Evolutionary conservation across 2,888 invertebrate genomes (phyloP), one percentile per base, ranked within the genome.

Genomic region (Megastigmus dorsalis): DNA sequence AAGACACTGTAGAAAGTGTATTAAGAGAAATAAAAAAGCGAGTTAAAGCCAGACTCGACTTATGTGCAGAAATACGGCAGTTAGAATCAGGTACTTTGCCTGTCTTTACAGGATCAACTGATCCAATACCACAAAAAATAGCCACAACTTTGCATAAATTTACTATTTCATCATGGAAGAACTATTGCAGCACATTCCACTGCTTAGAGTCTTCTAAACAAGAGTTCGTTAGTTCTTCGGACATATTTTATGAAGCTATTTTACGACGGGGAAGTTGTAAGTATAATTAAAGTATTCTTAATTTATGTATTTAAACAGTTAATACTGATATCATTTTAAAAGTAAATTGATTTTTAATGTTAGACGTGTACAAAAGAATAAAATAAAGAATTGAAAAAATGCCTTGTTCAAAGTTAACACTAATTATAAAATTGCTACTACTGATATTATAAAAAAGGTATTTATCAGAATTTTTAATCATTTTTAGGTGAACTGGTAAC

Each of bases 201-300:
- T 78, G 68, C 71, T 72, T 80, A 2, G 84, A 82, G 13, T 70
- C 76, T 10, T 80, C 83, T 45, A 82, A 73, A 70, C 89, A 92
- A 15, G 90, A 91, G 72, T 84, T 92, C 50, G 92, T 93, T 0
- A 89, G 89, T 10, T 86, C 91, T 1, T 91, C 91, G 52, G 93
- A 95, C 85, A 90, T 94, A 83, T 92, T 94, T 82, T 97, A 95
- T 86, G 91, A 92, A 80, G 94, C 94, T n/a, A 90, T 93, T 18
- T 90, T 97, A 77, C 93, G 93, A n/a, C 90, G 96, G 78, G 94
- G 93, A 70, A 93, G 93, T 80, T 91, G 92, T 93, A 86, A 84
- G 86, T 80, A n/a, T n/a, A n/a, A n/a, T n/a, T n/a, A n/a, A n/a
- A n/a, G n/a, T n/a, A n/a, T 36, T 54, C 15, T 41, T 38, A 15